Evolutionary conservation across 2,113 vertebrate species (phyloP), one percentile per base, ranked within the genome.

Genomic region (Leucoraja erinaceus): DNA sequence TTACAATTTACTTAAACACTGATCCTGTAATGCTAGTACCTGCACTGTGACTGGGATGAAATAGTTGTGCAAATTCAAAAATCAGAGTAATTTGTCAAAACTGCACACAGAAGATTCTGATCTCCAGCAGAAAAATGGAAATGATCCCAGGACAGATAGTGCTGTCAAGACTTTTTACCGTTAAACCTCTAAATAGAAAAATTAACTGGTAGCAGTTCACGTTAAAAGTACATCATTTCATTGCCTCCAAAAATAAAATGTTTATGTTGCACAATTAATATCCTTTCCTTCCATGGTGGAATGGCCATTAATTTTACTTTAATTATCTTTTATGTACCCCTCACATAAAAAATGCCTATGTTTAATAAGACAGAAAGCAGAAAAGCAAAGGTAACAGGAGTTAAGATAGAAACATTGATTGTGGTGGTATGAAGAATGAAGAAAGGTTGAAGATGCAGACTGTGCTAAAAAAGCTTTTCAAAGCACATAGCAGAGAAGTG

Each of bases 1-100:
- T 91, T 74, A 54, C 66, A 72, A 91, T 72, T 91, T 91, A 91
- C 90, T 54, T 25, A 10, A 7, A 72, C 33, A 91, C 70, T 31
- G 90, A 91, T 91, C 31, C 38, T 25, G 68, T 90, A 38, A 90
- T 33, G 38, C n/a, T 72, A 28, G 90, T 91, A 72, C 68, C 90
- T 91, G 31, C 66, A 72, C 90, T 91, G 90, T 72, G 66, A 91
- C 90, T 91, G 22, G 90, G 68, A 72, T 91, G 90, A 91, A 91
- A 70, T 91, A 28, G 90, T 54, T 22, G 31, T 70, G 66, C 68
- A 91, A 91, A 91, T 54, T 91, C 90, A 91, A 91, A 31, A 72
- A 72, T 72, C 90, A 91, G 66, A 88, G 83, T 88, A 63, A 63
- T 88, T 88, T 88, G 83, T 88, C 83, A 88, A 63, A 18, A 91